phyloP scores from a whole-genome alignment of 2,113 vertebrate genomes.

The Oryzias javanicus region DNA sequence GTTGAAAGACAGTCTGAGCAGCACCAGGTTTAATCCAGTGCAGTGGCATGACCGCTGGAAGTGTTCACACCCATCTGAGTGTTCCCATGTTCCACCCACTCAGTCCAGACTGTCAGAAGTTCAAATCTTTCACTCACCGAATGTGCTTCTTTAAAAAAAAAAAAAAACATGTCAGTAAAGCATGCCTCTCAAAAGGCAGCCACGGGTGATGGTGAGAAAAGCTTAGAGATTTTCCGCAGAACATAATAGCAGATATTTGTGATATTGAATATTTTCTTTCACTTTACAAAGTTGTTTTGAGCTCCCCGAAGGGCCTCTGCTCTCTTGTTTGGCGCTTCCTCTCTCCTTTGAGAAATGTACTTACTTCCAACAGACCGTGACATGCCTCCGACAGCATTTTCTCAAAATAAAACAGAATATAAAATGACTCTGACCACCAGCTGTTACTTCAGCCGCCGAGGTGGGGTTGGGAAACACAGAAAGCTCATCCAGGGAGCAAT shows the following conservation, averaged over 20 bases:
- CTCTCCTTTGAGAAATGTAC: constrained; percentile 3
- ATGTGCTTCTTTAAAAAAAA: constrained; percentile 5
- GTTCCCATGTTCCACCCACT: constrained; percentile 32
- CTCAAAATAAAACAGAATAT: constrained; percentile 41
- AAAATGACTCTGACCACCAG: constrained; percentile 28
- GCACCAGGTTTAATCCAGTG: constrained; percentile 21
- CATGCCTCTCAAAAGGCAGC: constrained; percentile 41
- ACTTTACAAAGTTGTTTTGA: constrained; percentile 33
- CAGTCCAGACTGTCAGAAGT: constrained; percentile 52
- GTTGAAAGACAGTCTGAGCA: constrained; percentile 10
- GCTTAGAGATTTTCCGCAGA: constrained; percentile 29
- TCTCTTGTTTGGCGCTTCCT: constrained; percentile 35
- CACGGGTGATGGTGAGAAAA: constrained; percentile 31
- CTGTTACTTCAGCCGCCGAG: constrained; percentile 34
- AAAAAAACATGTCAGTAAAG: constrained; percentile 44
- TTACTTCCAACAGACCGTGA: constrained; percentile 26
- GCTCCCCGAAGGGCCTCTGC: constrained; percentile 28
- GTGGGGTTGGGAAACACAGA: constrained; percentile 32
- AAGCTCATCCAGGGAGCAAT: constrained; percentile 34
- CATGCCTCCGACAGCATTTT: constrained; percentile 29
- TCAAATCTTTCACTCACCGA: constrained; percentile 43
- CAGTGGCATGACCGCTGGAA: constrained; percentile 13
- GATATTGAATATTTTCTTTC: constrained; percentile 26
- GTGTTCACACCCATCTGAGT: constrained; percentile 37
- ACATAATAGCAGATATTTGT: constrained; percentile 39